A percentile compares a stretch with the other conserved stretches of the same genome.
Conservation (phyloP, 2,113 vertebrate genomes). For the Gavialis gangeticus region DNA sequence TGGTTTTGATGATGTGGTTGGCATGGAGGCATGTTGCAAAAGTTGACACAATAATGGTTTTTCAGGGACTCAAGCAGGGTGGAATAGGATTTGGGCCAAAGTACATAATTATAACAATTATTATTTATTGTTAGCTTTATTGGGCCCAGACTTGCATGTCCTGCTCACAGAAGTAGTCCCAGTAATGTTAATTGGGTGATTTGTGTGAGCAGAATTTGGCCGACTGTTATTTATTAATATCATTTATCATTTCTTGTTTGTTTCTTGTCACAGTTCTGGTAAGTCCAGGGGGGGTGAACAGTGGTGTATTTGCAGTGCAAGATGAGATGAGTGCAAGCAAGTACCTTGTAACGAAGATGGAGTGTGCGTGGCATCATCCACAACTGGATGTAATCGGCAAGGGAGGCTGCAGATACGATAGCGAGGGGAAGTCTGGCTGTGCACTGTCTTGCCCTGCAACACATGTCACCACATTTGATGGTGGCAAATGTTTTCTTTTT, state of each 20-base stretch:
- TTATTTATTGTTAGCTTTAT: not conserved
- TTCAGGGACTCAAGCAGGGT: not conserved
- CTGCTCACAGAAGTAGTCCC: rapidly evolving
- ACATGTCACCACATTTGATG: not conserved
- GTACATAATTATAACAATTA: not conserved
- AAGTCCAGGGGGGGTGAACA: not conserved
- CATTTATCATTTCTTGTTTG: conserved; percentile 8
- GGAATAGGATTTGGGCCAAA: not conserved
- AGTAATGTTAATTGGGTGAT: not conserved
- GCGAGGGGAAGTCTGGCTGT: not conserved
- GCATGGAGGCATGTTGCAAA: too few species aligned
- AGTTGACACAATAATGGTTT: too few species aligned
- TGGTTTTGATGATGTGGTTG: too few species aligned
- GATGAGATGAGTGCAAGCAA: not conserved
- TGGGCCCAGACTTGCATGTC: not conserved
- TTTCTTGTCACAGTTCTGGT: rapidly evolving
- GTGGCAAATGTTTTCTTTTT: not conserved
- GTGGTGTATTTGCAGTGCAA: not conserved
- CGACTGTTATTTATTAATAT: not conserved
- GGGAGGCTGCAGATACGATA: not conserved
- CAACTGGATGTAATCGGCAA: not conserved
- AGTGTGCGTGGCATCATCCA: not conserved
- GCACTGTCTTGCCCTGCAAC: not conserved
- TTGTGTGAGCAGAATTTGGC: not conserved
- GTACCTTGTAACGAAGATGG: not conserved